A percentile compares a stretch with the other conserved stretches of the same genome.
These are phyloP conservation scores for Parnassius orleans DNA, from an alignment of 2,888 invertebrate species.

Conservation along the genomic window DNA sequence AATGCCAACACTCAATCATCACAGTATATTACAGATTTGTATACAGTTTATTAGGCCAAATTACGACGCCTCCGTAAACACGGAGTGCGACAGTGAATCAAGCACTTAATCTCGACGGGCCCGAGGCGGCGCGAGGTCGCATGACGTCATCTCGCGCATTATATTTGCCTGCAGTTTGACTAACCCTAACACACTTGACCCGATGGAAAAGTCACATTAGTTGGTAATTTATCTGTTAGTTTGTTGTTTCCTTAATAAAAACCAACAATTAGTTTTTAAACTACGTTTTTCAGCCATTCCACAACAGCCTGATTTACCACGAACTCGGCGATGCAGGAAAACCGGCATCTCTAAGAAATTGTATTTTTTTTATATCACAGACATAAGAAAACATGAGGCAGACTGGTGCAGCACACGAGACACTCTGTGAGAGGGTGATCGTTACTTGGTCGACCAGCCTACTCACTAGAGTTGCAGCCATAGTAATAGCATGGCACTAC, in stretches of 20 bases:
- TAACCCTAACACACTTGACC: slow-evolving; percentile 31
- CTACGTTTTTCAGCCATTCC: too few relatives aligned
- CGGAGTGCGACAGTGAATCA: slow-evolving; percentile 7
- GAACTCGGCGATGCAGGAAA: too few relatives aligned
- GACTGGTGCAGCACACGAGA: too few relatives aligned
- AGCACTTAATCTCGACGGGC: slow-evolving; percentile 12
- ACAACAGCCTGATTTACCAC: too few relatives aligned
- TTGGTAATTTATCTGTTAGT: slow-evolving; percentile 7
- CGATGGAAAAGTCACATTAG: slow-evolving; percentile 19
- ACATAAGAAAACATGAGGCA: too few relatives aligned
- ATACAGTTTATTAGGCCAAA: slow-evolving; percentile 18
- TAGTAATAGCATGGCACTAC: too few relatives aligned
- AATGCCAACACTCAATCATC: not conserved
- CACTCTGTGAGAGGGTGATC: too few relatives aligned
- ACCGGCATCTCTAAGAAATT: too few relatives aligned
- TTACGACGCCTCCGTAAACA: slow-evolving; percentile 18
- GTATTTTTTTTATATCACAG: too few relatives aligned
- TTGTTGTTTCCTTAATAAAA: slow-evolving; percentile 3
- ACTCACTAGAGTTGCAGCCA: too few relatives aligned
- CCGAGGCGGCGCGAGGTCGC: slow-evolving; percentile 27
- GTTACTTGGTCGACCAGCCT: too few relatives aligned
- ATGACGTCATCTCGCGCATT: slow-evolving; percentile 38
- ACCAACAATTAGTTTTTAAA: too few relatives aligned
- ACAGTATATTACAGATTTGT: slow-evolving; percentile 7
- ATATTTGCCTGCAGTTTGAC: slow-evolving; percentile 31